Percentiles rank a stretch among this genome's conserved stretches.
phyloP scores from a whole-genome alignment of 2,888 invertebrate species.

The Adineta ricciae region DNA sequence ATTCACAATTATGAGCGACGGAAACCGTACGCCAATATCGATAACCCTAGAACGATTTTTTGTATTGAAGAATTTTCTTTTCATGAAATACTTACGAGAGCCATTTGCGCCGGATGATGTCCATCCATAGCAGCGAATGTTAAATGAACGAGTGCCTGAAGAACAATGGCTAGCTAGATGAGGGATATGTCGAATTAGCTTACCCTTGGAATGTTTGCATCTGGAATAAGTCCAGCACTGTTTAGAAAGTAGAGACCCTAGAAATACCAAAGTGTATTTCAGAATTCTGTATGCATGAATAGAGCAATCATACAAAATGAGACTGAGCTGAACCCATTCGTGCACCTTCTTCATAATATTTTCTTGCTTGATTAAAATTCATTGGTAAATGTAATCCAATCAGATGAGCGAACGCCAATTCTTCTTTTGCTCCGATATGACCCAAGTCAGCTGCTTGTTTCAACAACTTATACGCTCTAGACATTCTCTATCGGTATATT shows the following conservation, averaged over 20 bases:
- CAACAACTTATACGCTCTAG: constrained; percentile 63
- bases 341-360: constrained; percentile 66
- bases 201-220: constrained; percentile 67
- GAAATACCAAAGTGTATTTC: constrained; percentile 35
- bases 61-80: neutral
- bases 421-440: constrained; percentile 68
- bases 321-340: constrained; percentile 71
- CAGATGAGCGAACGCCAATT: constrained; percentile 76
- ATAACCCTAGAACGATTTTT: constrained; percentile 62
- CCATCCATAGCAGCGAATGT: constrained; percentile 81
- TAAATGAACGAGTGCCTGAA: constrained; percentile 69
- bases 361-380: constrained; percentile 65
- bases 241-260: constrained; percentile 76
- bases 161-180: neutral
- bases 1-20: constrained; percentile 76
- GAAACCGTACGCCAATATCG: constrained; percentile 82
- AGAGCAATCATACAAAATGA: constrained; percentile 62
- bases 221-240: constrained; percentile 73
- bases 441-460: constrained; percentile 69
- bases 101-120: constrained; percentile 87
- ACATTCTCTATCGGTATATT: neutral
- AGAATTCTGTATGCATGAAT: neutral
- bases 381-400: constrained; percentile 70
- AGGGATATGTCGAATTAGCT: too few species aligned
- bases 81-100: constrained; percentile 55